Conservation (phyloP, 2,113 vertebrate species). For the Redunca redunca region DNA sequence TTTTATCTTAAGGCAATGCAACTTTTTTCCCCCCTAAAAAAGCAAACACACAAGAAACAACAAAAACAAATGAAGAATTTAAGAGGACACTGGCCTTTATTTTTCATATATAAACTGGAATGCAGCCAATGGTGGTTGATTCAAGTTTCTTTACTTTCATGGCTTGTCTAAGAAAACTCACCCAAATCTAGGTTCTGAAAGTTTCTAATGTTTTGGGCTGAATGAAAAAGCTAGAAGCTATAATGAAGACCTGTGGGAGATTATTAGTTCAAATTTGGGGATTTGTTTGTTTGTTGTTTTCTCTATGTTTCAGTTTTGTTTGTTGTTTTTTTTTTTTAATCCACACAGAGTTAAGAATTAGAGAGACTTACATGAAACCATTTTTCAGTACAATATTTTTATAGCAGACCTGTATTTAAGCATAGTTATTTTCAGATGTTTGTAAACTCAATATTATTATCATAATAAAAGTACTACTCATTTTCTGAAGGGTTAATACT, state of each 20-base stretch:
- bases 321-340: slow-evolving; percentile 48
- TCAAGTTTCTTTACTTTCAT: background rate
- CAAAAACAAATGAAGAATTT: background rate
- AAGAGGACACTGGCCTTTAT: background rate
- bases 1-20: background rate
- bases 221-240: slow-evolving; percentile 41
- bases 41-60: background rate
- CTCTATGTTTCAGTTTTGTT: slow-evolving; percentile 13
- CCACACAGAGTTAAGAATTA: slow-evolving; percentile 38
- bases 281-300: slow-evolving; percentile 50
- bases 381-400: background rate
- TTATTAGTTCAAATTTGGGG: slow-evolving; percentile 37
- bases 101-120: slow-evolving; percentile 38
- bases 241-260: slow-evolving; percentile 69
- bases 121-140: background rate
- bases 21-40: background rate
- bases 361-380: background rate
- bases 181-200: background rate
- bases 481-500: background rate
- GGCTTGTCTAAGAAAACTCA: background rate
- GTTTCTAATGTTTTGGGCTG: slow-evolving; percentile 54
- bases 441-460: background rate
- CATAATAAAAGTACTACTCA: background rate
- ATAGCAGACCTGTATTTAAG: background rate
- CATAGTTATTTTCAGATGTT: background rate